phyloP scores from a whole-genome alignment of 2,797 vertebrate genomes.

The Merluccius polli region DNA sequence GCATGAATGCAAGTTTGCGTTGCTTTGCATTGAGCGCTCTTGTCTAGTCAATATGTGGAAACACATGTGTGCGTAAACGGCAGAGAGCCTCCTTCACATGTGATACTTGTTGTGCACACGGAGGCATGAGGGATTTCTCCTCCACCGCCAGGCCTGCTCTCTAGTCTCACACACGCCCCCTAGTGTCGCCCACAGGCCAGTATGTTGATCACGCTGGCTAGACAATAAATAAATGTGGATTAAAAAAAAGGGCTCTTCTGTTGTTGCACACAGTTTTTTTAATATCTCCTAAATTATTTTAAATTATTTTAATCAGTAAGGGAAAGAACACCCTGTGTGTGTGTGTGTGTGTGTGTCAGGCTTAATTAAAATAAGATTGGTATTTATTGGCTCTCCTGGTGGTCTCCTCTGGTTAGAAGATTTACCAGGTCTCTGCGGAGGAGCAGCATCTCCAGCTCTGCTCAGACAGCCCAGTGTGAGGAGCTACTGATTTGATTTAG shows the following conservation, averaged over 20 bases:
- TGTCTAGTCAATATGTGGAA: not conserved
- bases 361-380: conserved; percentile 36
- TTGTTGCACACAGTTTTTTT: not conserved
- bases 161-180: conserved; percentile 44
- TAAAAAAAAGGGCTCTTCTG: conserved; percentile 1
- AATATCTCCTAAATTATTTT: not conserved
- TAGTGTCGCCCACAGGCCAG: conserved; percentile 42
- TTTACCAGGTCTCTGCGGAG: conserved; percentile 9
- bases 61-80: not conserved
- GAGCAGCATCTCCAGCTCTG: conserved; percentile 6
- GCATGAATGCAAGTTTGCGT: not conserved
- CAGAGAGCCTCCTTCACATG: not conserved
- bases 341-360: not conserved
- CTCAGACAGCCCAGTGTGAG: conserved; percentile 16
- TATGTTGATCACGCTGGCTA: not conserved
- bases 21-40: not conserved
- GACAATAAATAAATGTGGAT: not conserved
- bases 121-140: not conserved
- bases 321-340: not conserved
- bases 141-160: not conserved
- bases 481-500: conserved; percentile 30
- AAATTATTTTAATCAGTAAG: not conserved
- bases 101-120: not conserved
- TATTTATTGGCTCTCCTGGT: conserved; percentile 37
- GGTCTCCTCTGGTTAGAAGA: conserved; percentile 20